These are phyloP conservation scores for Psix sp. DNA, from an alignment of 1,140 invertebrate species.

Conservation along the genomic window DNA sequence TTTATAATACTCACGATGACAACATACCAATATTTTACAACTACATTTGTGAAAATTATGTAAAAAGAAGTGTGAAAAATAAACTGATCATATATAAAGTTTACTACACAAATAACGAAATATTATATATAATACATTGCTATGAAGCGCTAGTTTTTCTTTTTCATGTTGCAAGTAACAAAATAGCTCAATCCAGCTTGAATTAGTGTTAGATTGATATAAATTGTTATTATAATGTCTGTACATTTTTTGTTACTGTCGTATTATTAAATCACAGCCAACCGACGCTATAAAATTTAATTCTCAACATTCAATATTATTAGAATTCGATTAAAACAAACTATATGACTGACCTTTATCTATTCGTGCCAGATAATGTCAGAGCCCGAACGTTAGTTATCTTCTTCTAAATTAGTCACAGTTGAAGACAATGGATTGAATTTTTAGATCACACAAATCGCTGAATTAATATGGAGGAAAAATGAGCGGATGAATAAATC, in stretches of 20 bases:
- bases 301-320: slow-evolving; percentile 22
- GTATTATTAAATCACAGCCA: slow-evolving; percentile 30
- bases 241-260: too few relatives aligned
- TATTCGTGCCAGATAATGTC: slow-evolving; percentile 32
- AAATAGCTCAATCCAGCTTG: slow-evolving; percentile 4
- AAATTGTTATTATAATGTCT: too few relatives aligned
- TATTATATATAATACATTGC: slow-evolving; percentile 11
- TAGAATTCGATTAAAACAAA: slow-evolving; percentile 26
- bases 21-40: too few relatives aligned
- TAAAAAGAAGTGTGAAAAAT: too few relatives aligned
- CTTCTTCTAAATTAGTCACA: slow-evolving; percentile 13
- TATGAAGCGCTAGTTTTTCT: slow-evolving; percentile 11
- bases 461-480: too few relatives aligned
- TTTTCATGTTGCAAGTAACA: background rate
- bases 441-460: background rate
- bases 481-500: too few relatives aligned
- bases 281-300: slow-evolving; percentile 15
- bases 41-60: too few relatives aligned
- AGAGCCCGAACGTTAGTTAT: slow-evolving; percentile 5
- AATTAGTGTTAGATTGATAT: slow-evolving; percentile 11
- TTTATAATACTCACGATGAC: too few relatives aligned
- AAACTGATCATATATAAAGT: too few relatives aligned
- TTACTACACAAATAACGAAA: background rate
- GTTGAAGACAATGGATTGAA: slow-evolving; percentile 7
- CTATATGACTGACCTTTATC: slow-evolving; percentile 26